A percentile compares a stretch with the other conserved stretches of the same genome.
These are phyloP conservation scores for Anthoscopus minutus DNA, from an alignment of 2,113 vertebrate genomes.

Conservation along the genomic window DNA sequence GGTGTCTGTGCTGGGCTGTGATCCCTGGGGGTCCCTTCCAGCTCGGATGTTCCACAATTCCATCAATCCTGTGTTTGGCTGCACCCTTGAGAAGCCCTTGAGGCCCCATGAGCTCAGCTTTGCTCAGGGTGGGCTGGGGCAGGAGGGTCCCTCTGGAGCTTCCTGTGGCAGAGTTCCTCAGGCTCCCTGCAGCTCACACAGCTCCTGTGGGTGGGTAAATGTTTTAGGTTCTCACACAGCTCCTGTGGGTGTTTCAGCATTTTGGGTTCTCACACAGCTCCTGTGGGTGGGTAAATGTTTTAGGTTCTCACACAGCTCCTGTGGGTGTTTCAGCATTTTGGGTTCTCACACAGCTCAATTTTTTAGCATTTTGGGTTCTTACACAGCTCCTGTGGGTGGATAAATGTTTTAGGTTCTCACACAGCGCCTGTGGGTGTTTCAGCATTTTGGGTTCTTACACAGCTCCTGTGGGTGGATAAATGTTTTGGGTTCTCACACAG, in stretches of 20 bases:
- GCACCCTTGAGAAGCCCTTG: background rate
- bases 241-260: no score
- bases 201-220: background rate
- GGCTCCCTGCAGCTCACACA: background rate
- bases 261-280: background rate
- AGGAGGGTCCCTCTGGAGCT: background rate
- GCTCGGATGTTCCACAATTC: background rate
- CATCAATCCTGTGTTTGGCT: background rate
- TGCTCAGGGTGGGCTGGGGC: background rate
- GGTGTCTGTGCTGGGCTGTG: no score
- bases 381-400: background rate
- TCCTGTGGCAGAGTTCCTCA: background rate
- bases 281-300: background rate
- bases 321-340: background rate
- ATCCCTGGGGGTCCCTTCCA: background rate
- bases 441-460: background rate
- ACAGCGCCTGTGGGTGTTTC: background rate
- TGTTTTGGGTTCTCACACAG: rapidly evolving
- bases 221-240: no score
- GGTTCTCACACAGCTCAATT: background rate
- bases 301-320: background rate
- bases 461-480: background rate
- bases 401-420: background rate
- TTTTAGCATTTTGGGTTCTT: rapidly evolving
- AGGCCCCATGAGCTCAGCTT: background rate